Evolutionary conservation across 2,113 vertebrate genomes (phyloP).

Genomic region (Alligator mississippiensis): DNA sequence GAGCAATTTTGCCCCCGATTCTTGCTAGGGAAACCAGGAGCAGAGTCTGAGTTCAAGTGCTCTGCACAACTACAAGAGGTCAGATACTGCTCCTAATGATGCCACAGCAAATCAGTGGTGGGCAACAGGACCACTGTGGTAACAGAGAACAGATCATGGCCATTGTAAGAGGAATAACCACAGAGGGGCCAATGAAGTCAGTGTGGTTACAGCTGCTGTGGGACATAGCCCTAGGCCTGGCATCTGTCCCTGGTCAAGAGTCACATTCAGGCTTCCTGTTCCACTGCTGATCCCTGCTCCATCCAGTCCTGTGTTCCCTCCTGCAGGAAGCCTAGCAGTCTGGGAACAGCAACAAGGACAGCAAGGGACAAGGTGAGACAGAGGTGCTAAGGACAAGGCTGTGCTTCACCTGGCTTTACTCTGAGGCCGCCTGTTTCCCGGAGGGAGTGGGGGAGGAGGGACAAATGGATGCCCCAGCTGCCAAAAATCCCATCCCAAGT

Average conservation of each 20-base stretch:
- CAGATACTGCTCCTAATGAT: neutral
- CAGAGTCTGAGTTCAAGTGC: neutral
- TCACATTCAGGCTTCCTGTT: rapidly evolving
- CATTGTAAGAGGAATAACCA: rapidly evolving
- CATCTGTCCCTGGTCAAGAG: neutral
- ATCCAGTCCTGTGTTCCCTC: rapidly evolving
- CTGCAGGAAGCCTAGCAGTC: rapidly evolving
- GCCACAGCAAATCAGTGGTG: neutral
- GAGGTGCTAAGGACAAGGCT: rapidly evolving
- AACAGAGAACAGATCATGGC: neutral
- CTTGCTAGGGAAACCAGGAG: neutral
- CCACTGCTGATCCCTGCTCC: rapidly evolving
- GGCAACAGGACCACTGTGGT: neutral
- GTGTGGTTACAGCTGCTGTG: neutral
- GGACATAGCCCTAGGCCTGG: neutral
- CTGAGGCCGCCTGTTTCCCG: neutral
- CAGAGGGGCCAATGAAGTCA: rapidly evolving
- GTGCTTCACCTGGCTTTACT: constrained; percentile 22
- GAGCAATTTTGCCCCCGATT: neutral
- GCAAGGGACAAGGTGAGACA: neutral
- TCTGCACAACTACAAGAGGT: neutral
- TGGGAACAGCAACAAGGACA: neutral
- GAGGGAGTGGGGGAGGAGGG: neutral
- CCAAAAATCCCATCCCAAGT: constrained; percentile 51
- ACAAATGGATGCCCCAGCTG: constrained; percentile 41